Evolutionary conservation across 2,797 vertebrate species (phyloP), one percentile per base, ranked within the genome.

Genomic region (Leucoraja ocellata): DNA sequence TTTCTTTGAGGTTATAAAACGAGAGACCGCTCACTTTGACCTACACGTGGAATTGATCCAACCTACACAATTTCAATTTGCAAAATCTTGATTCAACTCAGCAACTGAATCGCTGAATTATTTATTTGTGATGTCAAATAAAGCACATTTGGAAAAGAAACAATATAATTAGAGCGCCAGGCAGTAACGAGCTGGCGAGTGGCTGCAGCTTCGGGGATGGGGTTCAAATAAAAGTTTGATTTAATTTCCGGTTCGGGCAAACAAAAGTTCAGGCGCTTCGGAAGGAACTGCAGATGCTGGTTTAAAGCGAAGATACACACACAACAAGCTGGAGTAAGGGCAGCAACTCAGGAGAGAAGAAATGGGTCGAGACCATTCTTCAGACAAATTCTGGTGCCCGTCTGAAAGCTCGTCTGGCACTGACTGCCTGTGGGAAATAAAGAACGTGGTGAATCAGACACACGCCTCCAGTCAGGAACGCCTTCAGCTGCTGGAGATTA

Each of bases 61-160:
- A 32, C 28, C 28, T 32, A 39, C 78, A 79, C 8, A 36, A 79
- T 36, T 79, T 39, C 32, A 79, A 79, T 79, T 14, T 79, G 78
- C 14, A 39, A 79, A 79, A 79, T 39, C 78, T 79, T 36, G 36
- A 79, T 39, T 18, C 32, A 79, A 18, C 78, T 14, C 78, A 79
- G 32, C 32, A 79, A 79, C n/a, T 77, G 76, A 77, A 77, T 77
- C 74, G 1, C 74, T 36, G 36, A 78, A 78, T 78, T 78, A 78
- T 78, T 78, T 78, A 78, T 78, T 36, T 11, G 8, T 78, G 2
- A 78, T 36, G n/a, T 78, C 77, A 78, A 36, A 36, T 32, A 18
- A 78, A 78, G 77, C 77, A 78, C n/a, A 78, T 78, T 78, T 78
- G 16, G n/a, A 78, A 78, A 78, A 36, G 77, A 78, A 46, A 78